Evolutionary conservation across 1,140 invertebrate genomes (phyloP), one percentile per base, ranked within the genome.

Genomic region (Drosophila kanapiae): DNA sequence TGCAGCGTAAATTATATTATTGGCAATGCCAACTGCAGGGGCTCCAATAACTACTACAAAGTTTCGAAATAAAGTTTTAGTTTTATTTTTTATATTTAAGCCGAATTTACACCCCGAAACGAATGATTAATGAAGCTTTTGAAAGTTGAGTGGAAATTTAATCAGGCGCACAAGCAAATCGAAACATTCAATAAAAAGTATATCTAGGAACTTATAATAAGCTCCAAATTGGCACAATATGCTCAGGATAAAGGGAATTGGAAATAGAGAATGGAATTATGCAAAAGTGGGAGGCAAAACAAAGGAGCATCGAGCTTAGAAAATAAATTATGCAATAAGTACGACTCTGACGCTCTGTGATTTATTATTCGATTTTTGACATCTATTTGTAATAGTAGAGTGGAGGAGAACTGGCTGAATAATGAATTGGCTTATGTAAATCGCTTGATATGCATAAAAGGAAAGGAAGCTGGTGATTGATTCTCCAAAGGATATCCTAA

Each of bases 301-400:
- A 85, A 78, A 68, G 61, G 38, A 67, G 49, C 57, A 62, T 40
- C 45, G 45, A 33, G 84, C 84, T 80, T 87, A 88, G 84, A 74
- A 86, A 88, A 88, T 88, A 88, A 87, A 87, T 87, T 80, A 75
- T 80, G 58, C 70, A 45, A 62, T 69, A 63, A 68, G 69, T 47
- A 61, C 49, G 59, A 27, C 18, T 38, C 48, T 45, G 48, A 51
- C 54, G 45, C 48, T 37, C 31, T 65, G 72, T 90, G 85, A 88
- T 88, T 88, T 88, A 88, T 88, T 88, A 75, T 67, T 71, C 74
- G 77, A 90, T 81, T 88, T 84, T 90, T 88, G 80, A 88, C 84
- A 72, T 78, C 61, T 68, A 80, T 71, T 80, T 70, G 45, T 58
- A n/a, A 35, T 14, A 29, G 40, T 4, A 3, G 40, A 40, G 40